Evolutionary conservation across 2,888 invertebrate species (phyloP).

Genomic region (Podabrus alpinus): DNA sequence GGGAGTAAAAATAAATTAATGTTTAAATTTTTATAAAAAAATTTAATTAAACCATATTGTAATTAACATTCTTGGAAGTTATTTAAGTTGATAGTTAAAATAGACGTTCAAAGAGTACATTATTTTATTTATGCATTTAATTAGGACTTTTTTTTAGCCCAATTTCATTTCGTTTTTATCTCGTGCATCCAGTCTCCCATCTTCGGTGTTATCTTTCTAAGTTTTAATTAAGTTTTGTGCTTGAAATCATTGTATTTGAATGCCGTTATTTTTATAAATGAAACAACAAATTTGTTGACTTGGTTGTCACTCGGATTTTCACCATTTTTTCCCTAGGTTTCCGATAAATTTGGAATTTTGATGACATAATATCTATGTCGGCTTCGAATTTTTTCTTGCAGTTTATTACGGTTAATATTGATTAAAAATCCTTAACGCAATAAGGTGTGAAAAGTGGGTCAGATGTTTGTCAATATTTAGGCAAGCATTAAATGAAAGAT

Average conservation of each 20-base stretch:
- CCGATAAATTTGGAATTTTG: too few relatives aligned
- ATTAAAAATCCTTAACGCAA: conserved; percentile 12
- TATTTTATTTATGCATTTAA: conserved; percentile 6
- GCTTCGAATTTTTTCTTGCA: neutral
- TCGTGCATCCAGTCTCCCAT: neutral
- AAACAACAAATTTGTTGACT: neutral
- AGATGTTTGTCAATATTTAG: conserved; percentile 37
- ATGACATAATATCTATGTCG: too few relatives aligned
- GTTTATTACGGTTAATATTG: conserved; percentile 12
- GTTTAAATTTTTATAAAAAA: neutral
- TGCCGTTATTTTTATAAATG: neutral
- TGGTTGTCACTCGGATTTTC: neutral
- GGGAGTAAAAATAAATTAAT: neutral
- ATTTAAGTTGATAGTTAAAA: neutral
- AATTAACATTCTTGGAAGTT: neutral
- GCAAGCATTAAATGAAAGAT: conserved; percentile 31
- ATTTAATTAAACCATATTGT: neutral
- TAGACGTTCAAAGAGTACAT: neutral
- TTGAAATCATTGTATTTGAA: conserved; percentile 18
- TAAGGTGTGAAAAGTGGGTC: conserved; percentile 36
- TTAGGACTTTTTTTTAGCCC: conserved; percentile 14
- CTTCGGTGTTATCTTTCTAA: conserved; percentile 23
- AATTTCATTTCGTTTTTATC: conserved; percentile 17
- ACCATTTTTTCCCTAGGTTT: neutral
- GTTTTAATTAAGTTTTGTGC: conserved; percentile 30